These are phyloP conservation scores for Lophotriccus pileatus DNA, from an alignment of 2,797 vertebrate species.

Conservation along the genomic window DNA sequence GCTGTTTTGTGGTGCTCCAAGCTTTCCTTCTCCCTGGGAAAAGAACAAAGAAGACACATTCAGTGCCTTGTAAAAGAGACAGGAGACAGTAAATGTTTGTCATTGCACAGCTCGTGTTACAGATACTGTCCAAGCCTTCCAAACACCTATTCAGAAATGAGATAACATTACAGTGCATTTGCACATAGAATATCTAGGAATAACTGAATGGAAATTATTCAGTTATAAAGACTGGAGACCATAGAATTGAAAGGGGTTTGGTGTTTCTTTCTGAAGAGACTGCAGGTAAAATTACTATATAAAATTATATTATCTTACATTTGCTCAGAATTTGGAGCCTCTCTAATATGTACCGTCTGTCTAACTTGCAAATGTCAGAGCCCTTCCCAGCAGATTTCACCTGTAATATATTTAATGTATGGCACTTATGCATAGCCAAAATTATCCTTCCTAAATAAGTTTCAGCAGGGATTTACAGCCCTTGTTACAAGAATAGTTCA, in stretches of 20 bases:
- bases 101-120: rapidly evolving
- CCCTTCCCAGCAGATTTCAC: not conserved
- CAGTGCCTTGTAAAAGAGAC: not conserved
- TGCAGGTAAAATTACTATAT: not conserved
- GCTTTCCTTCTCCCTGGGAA: not conserved
- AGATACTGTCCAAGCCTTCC: not conserved
- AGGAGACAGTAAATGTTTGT: not conserved
- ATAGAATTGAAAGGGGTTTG: not conserved
- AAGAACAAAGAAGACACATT: rapidly evolving
- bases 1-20: not conserved
- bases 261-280: not conserved
- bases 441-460: not conserved
- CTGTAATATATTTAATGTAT: not conserved
- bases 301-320: not conserved
- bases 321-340: not conserved
- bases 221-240: not conserved
- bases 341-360: not conserved
- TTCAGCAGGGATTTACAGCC: slow-evolving; percentile 44
- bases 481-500: slow-evolving; percentile 19
- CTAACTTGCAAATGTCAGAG: not conserved
- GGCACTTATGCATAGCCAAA: not conserved
- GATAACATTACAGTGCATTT: not conserved
- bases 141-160: not conserved
- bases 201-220: not conserved
- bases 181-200: not conserved